Conservation (phyloP, 2,797 vertebrate genomes). For the Alca torda region DNA sequence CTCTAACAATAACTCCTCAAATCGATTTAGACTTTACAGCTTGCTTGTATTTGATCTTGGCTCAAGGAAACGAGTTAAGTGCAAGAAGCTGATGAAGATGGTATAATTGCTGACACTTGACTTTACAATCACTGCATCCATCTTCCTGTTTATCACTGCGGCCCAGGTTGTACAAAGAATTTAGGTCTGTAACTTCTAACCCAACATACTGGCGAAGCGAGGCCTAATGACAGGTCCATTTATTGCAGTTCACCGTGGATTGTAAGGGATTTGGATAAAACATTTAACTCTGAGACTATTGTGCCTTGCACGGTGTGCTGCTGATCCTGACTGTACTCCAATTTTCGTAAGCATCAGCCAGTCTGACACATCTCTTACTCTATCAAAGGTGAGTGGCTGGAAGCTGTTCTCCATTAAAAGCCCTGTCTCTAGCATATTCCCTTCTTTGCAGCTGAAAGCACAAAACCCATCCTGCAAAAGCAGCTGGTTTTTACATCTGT, state of each 20-base stretch:
- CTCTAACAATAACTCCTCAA: background rate
- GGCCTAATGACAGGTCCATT: background rate
- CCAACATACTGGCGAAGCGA: accelerated
- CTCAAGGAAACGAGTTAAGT: background rate
- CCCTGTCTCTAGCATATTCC: background rate
- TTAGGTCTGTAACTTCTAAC: background rate
- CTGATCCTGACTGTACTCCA: background rate
- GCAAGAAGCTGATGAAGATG: background rate
- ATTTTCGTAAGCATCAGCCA: background rate
- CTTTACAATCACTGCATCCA: background rate
- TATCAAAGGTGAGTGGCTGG: background rate
- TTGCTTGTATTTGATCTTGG: background rate
- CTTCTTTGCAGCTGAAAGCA: background rate
- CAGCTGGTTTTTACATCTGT: background rate
- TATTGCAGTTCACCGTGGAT: background rate
- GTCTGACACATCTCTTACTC: background rate
- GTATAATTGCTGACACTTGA: background rate
- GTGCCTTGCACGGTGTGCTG: background rate
- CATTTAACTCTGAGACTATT: accelerated
- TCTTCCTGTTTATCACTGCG: background rate
- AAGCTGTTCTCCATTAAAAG: background rate
- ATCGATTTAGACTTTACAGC: background rate
- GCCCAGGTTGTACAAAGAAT: background rate
- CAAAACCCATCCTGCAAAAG: background rate
- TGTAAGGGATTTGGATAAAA: background rate